Evolutionary conservation across 1,140 invertebrate genomes (phyloP).

Genomic region (Pentalonia nigronervosa): DNA sequence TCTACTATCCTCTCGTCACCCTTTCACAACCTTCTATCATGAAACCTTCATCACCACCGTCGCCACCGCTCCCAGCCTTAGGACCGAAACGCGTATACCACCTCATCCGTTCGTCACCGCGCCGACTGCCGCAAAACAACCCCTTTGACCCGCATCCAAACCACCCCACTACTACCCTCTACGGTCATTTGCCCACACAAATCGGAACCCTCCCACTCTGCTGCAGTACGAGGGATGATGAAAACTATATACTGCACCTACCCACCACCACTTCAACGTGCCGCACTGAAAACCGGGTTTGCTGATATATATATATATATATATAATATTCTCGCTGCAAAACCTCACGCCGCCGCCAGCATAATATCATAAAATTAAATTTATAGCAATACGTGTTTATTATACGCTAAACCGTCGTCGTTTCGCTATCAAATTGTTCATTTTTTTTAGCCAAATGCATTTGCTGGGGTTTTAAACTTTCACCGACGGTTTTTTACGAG

Average conservation of each 20-base stretch:
- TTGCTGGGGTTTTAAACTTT: neutral
- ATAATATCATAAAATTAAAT: slow-evolving; percentile 19
- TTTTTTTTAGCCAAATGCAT: neutral
- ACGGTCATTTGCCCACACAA: slow-evolving; percentile 52
- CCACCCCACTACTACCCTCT: neutral
- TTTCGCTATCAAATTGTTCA: neutral
- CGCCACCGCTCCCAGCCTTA: neutral
- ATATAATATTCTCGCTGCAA: neutral
- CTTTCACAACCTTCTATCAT: slow-evolving; percentile 57
- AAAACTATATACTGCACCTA: neutral
- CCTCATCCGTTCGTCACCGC: neutral
- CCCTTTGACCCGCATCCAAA: slow-evolving; percentile 54
- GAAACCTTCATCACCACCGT: neutral
- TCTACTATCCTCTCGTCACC: slow-evolving; percentile 55
- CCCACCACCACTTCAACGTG: neutral
- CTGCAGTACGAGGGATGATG: neutral
- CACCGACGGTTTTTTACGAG: neutral
- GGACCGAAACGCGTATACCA: neutral
- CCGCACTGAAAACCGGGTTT: neutral
- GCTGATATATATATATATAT: neutral
- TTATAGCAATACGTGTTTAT: slow-evolving; percentile 30
- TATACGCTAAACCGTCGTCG: neutral
- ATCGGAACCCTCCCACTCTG: slow-evolving; percentile 35
- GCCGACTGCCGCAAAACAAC: slow-evolving; percentile 42
- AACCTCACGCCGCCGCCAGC: neutral